Percentiles rank a stretch among this genome's conserved stretches.
These are phyloP conservation scores for Flexamia atlantica DNA, from an alignment of 2,888 invertebrate species.

Conservation along the genomic window DNA sequence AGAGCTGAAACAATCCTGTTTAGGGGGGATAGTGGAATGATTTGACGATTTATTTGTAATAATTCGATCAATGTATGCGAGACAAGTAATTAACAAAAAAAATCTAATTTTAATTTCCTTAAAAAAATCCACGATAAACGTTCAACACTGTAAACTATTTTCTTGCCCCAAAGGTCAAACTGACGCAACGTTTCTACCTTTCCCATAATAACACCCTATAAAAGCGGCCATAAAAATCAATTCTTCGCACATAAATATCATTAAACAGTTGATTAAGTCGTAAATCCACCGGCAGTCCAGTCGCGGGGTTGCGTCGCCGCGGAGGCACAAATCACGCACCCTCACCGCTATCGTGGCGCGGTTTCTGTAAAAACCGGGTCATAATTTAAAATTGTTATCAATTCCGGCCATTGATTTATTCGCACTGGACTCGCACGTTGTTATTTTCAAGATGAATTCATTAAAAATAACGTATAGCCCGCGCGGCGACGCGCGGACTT, in stretches of 20 bases:
- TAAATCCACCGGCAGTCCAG: neutral
- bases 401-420: constrained; percentile 47
- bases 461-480: constrained; percentile 52
- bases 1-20: too few relatives aligned
- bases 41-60: too few relatives aligned
- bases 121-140: too few relatives aligned
- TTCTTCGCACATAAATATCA: neutral
- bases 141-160: too few relatives aligned
- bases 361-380: constrained; percentile 48
- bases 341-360: constrained; percentile 6
- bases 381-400: constrained; percentile 49
- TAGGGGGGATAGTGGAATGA: too few relatives aligned
- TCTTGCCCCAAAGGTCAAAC: too few relatives aligned
- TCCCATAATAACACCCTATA: neutral
- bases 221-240: neutral
- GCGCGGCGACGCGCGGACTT: neutral
- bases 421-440: constrained; percentile 41
- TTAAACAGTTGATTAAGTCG: neutral
- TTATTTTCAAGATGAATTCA: constrained; percentile 53
- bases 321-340: constrained; percentile 31
- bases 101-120: too few relatives aligned
- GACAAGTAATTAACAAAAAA: too few relatives aligned
- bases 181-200: too few relatives aligned
- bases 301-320: neutral
- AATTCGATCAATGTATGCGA: too few relatives aligned